These are phyloP conservation scores for Atherinomorus stipes DNA, from an alignment of 2,113 vertebrate species.

Conservation along the genomic window DNA sequence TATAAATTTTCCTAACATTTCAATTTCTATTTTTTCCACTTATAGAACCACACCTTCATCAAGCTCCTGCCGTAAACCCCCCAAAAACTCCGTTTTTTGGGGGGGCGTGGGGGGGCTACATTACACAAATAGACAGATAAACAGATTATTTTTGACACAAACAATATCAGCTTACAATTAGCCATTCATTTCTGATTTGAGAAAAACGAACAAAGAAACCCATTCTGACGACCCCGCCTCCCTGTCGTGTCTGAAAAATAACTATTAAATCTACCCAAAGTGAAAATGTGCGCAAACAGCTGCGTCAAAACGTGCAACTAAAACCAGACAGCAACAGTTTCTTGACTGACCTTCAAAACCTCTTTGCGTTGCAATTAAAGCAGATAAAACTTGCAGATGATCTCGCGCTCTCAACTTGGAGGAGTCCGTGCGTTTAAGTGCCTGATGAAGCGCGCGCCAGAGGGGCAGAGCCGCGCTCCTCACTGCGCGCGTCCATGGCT, in stretches of 20 bases:
- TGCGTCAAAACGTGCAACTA: background rate
- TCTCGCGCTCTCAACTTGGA: constrained; percentile 24
- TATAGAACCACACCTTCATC: constrained; percentile 34
- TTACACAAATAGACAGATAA: background rate
- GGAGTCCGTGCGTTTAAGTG: constrained; percentile 53
- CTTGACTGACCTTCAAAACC: constrained; percentile 45
- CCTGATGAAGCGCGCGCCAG: constrained; percentile 21
- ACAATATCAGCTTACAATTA: rapidly evolving
- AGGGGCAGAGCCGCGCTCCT: constrained; percentile 2
- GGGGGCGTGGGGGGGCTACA: no score
- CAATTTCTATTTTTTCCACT: background rate
- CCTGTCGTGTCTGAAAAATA: constrained; percentile 30
- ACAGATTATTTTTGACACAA: background rate
- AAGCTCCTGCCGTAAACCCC: background rate
- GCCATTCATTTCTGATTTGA: background rate
- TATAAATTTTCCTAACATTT: no score
- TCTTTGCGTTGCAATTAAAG: constrained; percentile 5
- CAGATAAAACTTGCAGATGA: constrained; percentile 13
- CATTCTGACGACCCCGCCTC: constrained; percentile 62
- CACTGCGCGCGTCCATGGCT: constrained; percentile 1
- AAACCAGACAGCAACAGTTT: background rate
- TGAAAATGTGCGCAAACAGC: background rate
- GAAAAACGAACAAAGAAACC: constrained; percentile 55
- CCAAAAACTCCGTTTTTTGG: background rate
- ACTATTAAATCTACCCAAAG: constrained; percentile 32